Percentiles rank a stretch among this genome's conserved stretches.
These are phyloP conservation scores for Drosophila phalerata DNA, from an alignment of 2,888 invertebrate species.

Conservation along the genomic window DNA sequence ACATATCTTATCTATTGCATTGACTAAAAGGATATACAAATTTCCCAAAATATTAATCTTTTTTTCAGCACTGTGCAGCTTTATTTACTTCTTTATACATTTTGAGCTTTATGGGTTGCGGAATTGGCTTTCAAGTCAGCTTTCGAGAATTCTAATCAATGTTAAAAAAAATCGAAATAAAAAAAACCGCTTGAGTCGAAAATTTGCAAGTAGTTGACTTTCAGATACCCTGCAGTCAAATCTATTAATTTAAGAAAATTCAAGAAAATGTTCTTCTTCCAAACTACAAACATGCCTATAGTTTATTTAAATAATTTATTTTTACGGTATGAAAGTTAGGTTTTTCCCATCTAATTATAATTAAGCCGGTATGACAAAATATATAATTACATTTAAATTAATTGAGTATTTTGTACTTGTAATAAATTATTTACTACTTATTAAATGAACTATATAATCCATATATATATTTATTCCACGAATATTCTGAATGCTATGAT, in stretches of 20 bases:
- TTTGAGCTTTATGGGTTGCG: not conserved
- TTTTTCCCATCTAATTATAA: not conserved
- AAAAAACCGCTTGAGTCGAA: not conserved
- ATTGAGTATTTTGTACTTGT: not conserved
- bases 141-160: not conserved
- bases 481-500: not conserved
- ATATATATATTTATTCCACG: no score
- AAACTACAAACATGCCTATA: no score
- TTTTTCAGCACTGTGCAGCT: not conserved
- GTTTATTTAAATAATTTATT: no score
- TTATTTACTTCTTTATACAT: not conserved
- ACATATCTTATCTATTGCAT: no score
- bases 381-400: not conserved
- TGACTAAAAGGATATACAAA: conserved; percentile 1
- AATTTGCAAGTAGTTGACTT: not conserved
- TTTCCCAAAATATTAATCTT: not conserved
- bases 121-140: not conserved
- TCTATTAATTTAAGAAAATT: not conserved
- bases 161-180: not conserved
- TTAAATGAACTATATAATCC: no score
- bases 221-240: not conserved
- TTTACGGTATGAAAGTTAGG: not conserved
- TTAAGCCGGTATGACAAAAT: no score
- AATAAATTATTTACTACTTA: no score
- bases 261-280: no score